phyloP scores from a whole-genome alignment of 2,888 invertebrate species.

The Punctoribates punctum region DNA sequence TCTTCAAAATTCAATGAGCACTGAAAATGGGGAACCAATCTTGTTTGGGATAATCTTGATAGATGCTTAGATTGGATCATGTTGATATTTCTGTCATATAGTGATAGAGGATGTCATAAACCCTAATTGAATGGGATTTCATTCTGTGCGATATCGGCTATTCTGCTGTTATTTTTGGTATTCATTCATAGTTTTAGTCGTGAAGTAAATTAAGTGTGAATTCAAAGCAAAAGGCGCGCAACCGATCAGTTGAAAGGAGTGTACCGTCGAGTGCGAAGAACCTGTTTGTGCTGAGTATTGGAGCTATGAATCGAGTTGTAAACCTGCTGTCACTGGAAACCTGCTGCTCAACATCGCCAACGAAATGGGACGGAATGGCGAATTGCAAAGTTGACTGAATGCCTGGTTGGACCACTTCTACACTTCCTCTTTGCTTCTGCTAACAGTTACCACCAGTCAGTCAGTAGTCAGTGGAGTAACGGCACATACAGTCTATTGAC shows the following conservation, averaged over 20 bases:
- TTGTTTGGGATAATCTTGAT: no score
- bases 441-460: constrained; percentile 12
- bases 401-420: constrained; percentile 34
- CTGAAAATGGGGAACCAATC: no score
- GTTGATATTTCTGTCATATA: no score
- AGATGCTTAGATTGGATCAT: no score
- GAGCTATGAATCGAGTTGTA: constrained; percentile 13
- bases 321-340: constrained; percentile 24
- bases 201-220: no score
- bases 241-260: constrained; percentile 6
- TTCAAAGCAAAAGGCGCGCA: not conserved
- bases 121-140: no score
- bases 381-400: constrained; percentile 31
- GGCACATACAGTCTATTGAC: constrained; percentile 26
- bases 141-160: no score
- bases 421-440: constrained; percentile 37
- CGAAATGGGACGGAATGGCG: constrained; percentile 37
- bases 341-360: constrained; percentile 2
- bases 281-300: constrained; percentile 3
- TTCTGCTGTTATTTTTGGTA: no score
- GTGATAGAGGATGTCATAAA: no score
- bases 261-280: not conserved
- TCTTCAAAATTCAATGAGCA: no score
- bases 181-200: no score
- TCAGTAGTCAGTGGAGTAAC: constrained; percentile 31